Evolutionary conservation across 2,797 vertebrate species (phyloP), one percentile per base, ranked within the genome.

Genomic region (Crocidura indochinensis): DNA sequence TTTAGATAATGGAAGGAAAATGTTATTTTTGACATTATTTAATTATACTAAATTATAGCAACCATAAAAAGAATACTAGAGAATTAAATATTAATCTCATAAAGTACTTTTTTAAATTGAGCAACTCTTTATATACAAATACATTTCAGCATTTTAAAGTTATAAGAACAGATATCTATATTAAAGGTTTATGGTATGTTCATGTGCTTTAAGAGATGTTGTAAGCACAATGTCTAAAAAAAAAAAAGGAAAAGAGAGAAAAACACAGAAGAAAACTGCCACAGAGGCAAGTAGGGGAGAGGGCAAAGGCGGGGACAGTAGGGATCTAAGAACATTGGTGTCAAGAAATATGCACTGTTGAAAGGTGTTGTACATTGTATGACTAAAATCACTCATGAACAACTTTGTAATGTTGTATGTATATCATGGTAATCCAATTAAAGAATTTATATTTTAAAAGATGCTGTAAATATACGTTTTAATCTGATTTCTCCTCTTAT

Each of bases 1-100:
- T 86, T 80, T 82, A 20, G 85, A 5, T 38, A 78, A 72, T 74
- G n/a, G 83, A 91, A 93, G 74, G 47, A 92, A 10, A 62, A 10
- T 1, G 0, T 53, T 46, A 53, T 94, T 91, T 91, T n/a, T 7
- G 87, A 60, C 12, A 29, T 94, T 87, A 95, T 90, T 76, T 95
- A 82, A 64, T 91, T 81, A 80, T 81, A 47, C n/a, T 20, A 95
- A 95, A 91, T 72, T 84, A 14, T 72, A 80, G n/a, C 38, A 83
- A 84, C 69, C 64, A 80, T 29, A 9, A 76, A 84, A 78, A 87
- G 44, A 20, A 4, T 73, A 64, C 78, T 49, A 76, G 68, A 65
- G 24, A 77, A 64, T 72, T n/a, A 74, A 94, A 88, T 71, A 65
- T 65, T 44, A 62, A 62, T 10, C 15, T 93, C 53, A 64, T 69